Percentiles rank a stretch among this genome's conserved stretches.
phyloP scores from a whole-genome alignment of 1,140 invertebrate genomes.

The Sminthurinus signatus region DNA sequence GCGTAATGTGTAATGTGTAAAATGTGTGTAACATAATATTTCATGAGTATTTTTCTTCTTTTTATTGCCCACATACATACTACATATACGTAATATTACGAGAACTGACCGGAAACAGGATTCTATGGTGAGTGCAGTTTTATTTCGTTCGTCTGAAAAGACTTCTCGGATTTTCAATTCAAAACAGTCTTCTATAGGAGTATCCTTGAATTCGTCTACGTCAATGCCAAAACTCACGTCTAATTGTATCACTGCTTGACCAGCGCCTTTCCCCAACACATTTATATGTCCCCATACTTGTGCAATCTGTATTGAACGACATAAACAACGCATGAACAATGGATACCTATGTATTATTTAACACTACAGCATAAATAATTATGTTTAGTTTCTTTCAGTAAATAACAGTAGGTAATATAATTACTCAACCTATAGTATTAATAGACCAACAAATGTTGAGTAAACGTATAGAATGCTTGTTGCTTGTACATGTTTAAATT shows the following conservation, averaged over 20 bases:
- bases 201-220: constrained; percentile 49
- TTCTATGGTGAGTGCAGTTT: constrained; percentile 51
- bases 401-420: too few relatives aligned
- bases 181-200: constrained; percentile 49
- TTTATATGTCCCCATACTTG: constrained; percentile 55
- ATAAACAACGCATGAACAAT: too few relatives aligned
- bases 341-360: too few relatives aligned
- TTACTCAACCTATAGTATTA: too few relatives aligned
- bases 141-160: constrained; percentile 52
- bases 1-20: neutral
- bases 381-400: too few relatives aligned
- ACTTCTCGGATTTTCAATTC: constrained; percentile 47
- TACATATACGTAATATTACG: neutral
- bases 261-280: constrained; percentile 52
- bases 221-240: constrained; percentile 53
- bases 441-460: too few relatives aligned
- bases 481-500: too few relatives aligned
- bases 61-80: neutral
- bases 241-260: constrained; percentile 53
- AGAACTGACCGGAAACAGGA: constrained; percentile 48
- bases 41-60: too few relatives aligned
- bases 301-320: constrained; percentile 45
- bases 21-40: too few relatives aligned
- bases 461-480: too few relatives aligned
- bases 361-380: too few relatives aligned